Evolutionary conservation across 2,113 vertebrate genomes (phyloP), one percentile per base, ranked within the genome.

Genomic region (Motacilla tschutschensis): DNA sequence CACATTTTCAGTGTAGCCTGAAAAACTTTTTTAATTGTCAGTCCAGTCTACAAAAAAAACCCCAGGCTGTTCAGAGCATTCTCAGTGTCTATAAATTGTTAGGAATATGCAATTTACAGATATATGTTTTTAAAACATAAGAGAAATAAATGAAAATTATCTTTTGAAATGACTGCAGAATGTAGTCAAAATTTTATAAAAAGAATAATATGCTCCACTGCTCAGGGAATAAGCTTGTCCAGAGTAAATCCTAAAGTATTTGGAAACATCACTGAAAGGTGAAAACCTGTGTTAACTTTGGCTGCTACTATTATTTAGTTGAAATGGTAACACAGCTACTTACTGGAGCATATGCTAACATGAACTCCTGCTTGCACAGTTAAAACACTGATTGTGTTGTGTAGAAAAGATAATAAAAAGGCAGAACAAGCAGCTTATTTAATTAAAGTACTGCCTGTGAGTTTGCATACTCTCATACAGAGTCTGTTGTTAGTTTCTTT

Each of bases 61-160:
- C 0, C 5, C 0, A 4, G 33, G 7, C 12, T n/a, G 6, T 10
- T 41, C 15, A 54, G 40, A 84, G 24, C 1, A 2, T 10, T 26
- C 8, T 58, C 19, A 41, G 21, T 41, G 22, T 14, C 35, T 20
- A 29, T 17, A 31, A 44, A 44, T 24, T 22, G 8, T 31, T 64
- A 57, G 41, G 9, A 65, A 73, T 1, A 9, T 18, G 29, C 5
- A 65, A n/a, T 9, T 74, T 54, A 41, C 4, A 50, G 19, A 15
- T 22, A 8, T 1, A 7, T 38, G 12, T 43, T 38, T 80, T 74
- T 65, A 78, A 62, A 84, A 78, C 2, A 21, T 2, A 29, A 22
- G 11, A 63, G 15, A 62, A 65, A 66, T 38, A 36, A 64, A 53
- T 7, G 14, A 38, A 55, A 55, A 6, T 6, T n/a, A 50, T 31